A percentile compares a stretch with the other conserved stretches of the same genome.
These are phyloP conservation scores for Nysson spinosus DNA, from an alignment of 2,888 invertebrate genomes.

Conservation along the genomic window DNA sequence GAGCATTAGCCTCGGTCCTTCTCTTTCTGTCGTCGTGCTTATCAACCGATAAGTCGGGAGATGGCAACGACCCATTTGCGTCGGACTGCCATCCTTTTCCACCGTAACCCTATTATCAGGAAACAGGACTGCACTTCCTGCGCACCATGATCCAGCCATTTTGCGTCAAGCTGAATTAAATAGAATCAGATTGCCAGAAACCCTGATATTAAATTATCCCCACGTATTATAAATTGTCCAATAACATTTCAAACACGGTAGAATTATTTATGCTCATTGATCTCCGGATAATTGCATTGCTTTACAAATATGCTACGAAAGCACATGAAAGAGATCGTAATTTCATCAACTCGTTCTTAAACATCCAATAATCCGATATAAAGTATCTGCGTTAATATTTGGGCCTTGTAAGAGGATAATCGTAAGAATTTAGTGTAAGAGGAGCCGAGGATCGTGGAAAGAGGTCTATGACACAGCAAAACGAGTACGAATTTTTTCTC, in stretches of 20 bases:
- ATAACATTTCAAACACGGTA: too few relatives aligned
- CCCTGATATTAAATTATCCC: too few relatives aligned
- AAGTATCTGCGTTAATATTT: too few relatives aligned
- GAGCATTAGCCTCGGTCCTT: slow-evolving; percentile 17
- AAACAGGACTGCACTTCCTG: slow-evolving; percentile 19
- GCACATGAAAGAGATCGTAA: too few relatives aligned
- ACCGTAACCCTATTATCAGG: slow-evolving; percentile 38
- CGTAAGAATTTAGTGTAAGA: slow-evolving; percentile 5
- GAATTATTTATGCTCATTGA: too few relatives aligned
- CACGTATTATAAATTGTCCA: too few relatives aligned
- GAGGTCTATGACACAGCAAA: slow-evolving; percentile 8
- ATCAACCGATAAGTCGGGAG: slow-evolving; percentile 51
- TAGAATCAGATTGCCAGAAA: slow-evolving; percentile 5
- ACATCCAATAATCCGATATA: too few relatives aligned
- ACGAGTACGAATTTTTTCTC: slow-evolving; percentile 43
- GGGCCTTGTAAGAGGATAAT: too few relatives aligned
- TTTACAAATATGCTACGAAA: too few relatives aligned
- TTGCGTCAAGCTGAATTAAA: slow-evolving; percentile 22
- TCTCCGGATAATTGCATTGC: too few relatives aligned
- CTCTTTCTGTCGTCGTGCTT: slow-evolving; percentile 42
- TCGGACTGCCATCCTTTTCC: slow-evolving; percentile 32
- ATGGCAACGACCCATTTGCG: slow-evolving; percentile 49
- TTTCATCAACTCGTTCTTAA: too few relatives aligned
- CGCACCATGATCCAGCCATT: slow-evolving; percentile 30
- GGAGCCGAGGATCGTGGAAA: slow-evolving; percentile 10